Conservation (phyloP, 2,797 vertebrate species). For the Diplodus sargus region DNA sequence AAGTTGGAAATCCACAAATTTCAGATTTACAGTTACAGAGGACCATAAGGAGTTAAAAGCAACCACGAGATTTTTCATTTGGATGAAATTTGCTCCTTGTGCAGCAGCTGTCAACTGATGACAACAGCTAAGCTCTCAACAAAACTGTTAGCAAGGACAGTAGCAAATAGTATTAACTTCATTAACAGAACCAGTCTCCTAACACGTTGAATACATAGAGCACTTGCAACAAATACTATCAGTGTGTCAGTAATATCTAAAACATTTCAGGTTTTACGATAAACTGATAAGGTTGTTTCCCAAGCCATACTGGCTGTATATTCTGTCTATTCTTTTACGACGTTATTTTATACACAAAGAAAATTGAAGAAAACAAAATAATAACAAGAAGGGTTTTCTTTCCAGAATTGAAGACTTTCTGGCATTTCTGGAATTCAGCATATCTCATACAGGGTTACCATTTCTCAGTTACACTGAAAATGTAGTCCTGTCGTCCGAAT, state of each 20-base stretch:
- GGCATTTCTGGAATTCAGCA: not conserved
- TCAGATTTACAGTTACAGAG: not conserved
- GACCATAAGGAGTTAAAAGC: not conserved
- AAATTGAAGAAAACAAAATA: not conserved
- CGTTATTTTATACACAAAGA: not conserved
- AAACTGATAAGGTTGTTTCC: no score
- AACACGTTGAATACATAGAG: no score
- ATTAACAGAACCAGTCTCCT: not conserved
- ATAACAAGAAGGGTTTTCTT: not conserved
- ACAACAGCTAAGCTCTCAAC: not conserved
- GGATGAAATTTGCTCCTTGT: not conserved
- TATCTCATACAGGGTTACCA: not conserved
- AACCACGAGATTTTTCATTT: not conserved
- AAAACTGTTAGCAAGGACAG: not conserved
- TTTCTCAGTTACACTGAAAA: constrained; percentile 5
- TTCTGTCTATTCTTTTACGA: not conserved
- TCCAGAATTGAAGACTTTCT: constrained; percentile 6
- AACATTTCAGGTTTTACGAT: no score
- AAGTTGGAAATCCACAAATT: constrained; percentile 10
- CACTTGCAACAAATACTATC: no score
- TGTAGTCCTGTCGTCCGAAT: constrained; percentile 1
- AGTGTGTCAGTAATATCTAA: no score
- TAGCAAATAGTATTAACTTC: not conserved
- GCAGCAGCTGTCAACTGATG: not conserved
- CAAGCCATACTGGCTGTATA: no score